Evolutionary conservation across 1,140 invertebrate genomes (phyloP), one percentile per base, ranked within the genome.

Genomic region (Camponotus vicinus): DNA sequence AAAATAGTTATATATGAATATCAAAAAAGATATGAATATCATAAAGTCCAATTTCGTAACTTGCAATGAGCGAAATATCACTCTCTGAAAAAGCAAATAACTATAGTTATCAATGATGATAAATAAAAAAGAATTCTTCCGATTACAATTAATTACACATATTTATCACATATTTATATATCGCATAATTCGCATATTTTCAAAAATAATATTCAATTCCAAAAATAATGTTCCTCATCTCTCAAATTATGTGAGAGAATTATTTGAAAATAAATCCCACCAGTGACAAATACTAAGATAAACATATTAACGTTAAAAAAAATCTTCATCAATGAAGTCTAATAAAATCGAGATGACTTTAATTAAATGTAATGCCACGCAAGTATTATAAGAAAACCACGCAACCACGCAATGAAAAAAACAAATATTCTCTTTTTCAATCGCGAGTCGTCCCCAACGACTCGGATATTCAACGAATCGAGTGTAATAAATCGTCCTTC

Each of bases 311-410:
- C 32, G 11, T n/a, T 61, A 8, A 9, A 32, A 15, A 27, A 15
- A 32, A 8, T 40, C 40, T 73, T 76, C 57, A 32, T 64, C 59
- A 49, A 1, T 37, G 13, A 7, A 45, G 9, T 3, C 49, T 78
- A 40, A 37, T 85, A 37, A 79, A 85, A 85, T 85, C 64, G 27
- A 13, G 1, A 45, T 57, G 49, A n/a, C 64, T 80, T 80, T 34
- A 59, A 55, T 69, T 61, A 79, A 86, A 85, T 37, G 0, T 57
- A 45, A 21, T 9, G 32, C 8, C 42, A 11, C 34, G 27, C 61
- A 64, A 75, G 2, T 49, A 32, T 75, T 5, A 40, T n/a, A 27
- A 18, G 0, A 61, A 7, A n/a, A 42, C 11, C 13, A 4, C 27
- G 37, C 75, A 42, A 49, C 0, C 27, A 6, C 9, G 32, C 32